phyloP scores from a whole-genome alignment of 1,140 invertebrate genomes.

The Drosophila subobscura region DNA sequence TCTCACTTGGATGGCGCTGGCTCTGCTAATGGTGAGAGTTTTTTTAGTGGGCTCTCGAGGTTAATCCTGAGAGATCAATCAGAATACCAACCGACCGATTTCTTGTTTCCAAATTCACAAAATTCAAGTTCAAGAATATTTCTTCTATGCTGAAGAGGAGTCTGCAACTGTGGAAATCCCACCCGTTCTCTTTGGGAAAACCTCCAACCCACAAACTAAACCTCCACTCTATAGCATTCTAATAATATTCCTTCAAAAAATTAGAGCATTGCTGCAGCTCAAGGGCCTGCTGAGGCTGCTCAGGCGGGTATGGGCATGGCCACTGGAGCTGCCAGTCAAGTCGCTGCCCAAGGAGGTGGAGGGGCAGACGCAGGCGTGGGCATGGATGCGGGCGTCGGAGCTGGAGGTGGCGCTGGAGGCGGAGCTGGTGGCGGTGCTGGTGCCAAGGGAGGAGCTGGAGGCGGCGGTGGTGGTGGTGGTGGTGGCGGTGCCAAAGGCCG shows the following conservation, averaged over 20 bases:
- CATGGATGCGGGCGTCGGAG: slow-evolving; percentile 27
- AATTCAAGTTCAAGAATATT: too few species aligned
- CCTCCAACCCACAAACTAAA: neutral
- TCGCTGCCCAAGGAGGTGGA: slow-evolving; percentile 26
- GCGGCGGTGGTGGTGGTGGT: slow-evolving; percentile 18
- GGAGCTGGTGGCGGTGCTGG: slow-evolving; percentile 23
- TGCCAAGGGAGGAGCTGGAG: slow-evolving; percentile 21
- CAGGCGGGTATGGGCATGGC: slow-evolving; percentile 35
- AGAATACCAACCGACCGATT: too few species aligned
- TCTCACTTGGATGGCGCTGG: slow-evolving; percentile 18
- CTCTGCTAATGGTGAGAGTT: slow-evolving; percentile 42
- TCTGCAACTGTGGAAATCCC: neutral
- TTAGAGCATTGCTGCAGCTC: slow-evolving; percentile 37
- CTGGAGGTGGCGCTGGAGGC: slow-evolving; percentile 36
- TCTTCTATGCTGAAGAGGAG: neutral
- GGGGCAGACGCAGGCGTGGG: slow-evolving; percentile 28
- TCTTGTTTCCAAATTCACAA: too few species aligned
- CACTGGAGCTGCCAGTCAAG: slow-evolving; percentile 17
- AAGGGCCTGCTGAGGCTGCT: slow-evolving; percentile 29
- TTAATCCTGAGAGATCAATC: too few species aligned
- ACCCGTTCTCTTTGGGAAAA: neutral
- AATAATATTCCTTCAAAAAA: neutral
- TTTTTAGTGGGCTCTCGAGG: too few species aligned
- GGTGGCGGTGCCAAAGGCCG: neutral
- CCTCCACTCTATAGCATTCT: too few species aligned